These are phyloP conservation scores for Myioborus melanocephalus DNA, from an alignment of 2,797 vertebrate species.

Conservation along the genomic window DNA sequence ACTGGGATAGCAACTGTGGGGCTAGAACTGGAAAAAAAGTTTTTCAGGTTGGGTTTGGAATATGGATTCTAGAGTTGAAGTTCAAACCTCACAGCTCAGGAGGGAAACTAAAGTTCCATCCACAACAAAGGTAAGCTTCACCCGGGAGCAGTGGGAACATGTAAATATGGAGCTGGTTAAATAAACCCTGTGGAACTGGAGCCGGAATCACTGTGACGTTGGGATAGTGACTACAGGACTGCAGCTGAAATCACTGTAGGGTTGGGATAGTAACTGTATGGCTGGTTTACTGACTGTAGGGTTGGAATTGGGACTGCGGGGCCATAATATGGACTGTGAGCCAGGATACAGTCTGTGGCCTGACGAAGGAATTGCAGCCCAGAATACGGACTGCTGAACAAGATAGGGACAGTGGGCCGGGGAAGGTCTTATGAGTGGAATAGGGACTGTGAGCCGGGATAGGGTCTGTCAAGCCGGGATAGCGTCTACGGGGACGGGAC, in stretches of 20 bases:
- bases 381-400: rapidly evolving
- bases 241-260: not conserved
- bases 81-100: not conserved
- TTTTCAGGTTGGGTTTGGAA: not conserved
- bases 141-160: not conserved
- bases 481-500: rapidly evolving
- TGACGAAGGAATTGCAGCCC: rapidly evolving
- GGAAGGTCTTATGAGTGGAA: rapidly evolving
- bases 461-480: rapidly evolving
- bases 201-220: rapidly evolving
- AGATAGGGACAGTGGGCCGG: rapidly evolving
- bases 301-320: rapidly evolving
- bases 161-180: not conserved
- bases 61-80: not conserved
- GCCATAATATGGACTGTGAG: too few species aligned
- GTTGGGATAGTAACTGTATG: rapidly evolving
- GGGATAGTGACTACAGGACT: not conserved
- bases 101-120: not conserved
- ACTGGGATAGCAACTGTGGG: not conserved
- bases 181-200: not conserved
- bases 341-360: rapidly evolving
- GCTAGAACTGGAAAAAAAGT: not conserved
- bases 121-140: not conserved
- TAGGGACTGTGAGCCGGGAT: rapidly evolving
- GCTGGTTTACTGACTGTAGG: too few species aligned